Conservation (phyloP, 2,797 vertebrate genomes). For the Phoebastria nigripes region DNA sequence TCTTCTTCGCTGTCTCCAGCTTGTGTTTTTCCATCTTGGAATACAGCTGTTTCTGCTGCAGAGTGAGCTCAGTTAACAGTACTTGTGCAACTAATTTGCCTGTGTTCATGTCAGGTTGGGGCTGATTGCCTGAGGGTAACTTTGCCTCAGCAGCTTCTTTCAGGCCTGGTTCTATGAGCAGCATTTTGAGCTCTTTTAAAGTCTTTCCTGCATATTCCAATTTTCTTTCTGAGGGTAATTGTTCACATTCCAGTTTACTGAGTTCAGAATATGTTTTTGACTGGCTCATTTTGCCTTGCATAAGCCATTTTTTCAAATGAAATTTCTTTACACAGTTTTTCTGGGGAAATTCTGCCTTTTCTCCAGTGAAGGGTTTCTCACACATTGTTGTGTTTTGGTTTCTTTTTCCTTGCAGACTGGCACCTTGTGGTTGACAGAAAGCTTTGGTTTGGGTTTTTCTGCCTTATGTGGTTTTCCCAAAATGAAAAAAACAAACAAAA, state of each 20-base stretch:
- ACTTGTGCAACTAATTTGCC: conserved; percentile 17
- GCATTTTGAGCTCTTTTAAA: conserved; percentile 9
- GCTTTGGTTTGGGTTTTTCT: not conserved
- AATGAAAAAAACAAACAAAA: not conserved
- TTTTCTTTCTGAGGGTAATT: conserved; percentile 15
- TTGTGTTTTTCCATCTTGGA: not conserved
- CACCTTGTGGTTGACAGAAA: not conserved
- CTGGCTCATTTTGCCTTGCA: not conserved
- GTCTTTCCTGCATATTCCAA: not conserved
- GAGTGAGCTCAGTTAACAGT: not conserved
- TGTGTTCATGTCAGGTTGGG: not conserved
- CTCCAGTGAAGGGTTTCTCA: not conserved
- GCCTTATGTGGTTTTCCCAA: not conserved
- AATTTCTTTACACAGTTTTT: not conserved
- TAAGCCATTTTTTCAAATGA: not conserved
- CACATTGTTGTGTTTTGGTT: not conserved
- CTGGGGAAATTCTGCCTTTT: not conserved
- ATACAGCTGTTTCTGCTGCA: not conserved
- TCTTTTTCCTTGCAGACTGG: not conserved
- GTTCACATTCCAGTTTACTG: not conserved
- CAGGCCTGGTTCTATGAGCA: not conserved
- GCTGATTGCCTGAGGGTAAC: conserved; percentile 19
- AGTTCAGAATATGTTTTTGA: not conserved
- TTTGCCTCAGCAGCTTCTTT: conserved; percentile 12
- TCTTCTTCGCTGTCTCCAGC: not conserved